Percentiles rank a stretch among this genome's conserved stretches.
These are phyloP conservation scores for Melolontha melolontha DNA, from an alignment of 2,888 invertebrate species.

Conservation along the genomic window DNA sequence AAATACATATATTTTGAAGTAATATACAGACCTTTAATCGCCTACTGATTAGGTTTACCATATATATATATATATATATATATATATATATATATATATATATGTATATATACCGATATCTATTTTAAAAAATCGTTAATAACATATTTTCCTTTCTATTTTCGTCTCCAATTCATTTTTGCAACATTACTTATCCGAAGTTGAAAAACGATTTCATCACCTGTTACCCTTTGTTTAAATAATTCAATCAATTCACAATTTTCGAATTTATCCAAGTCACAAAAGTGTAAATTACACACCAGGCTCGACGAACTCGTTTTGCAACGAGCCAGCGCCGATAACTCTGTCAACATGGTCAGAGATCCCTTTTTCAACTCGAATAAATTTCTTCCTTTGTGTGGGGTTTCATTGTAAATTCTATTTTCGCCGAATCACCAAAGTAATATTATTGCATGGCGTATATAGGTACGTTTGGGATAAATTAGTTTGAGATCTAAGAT, in stretches of 20 bases:
- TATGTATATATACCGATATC: too few relatives aligned
- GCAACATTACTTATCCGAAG: constrained; percentile 7
- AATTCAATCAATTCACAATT: constrained; percentile 33
- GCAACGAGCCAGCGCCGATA: constrained; percentile 23
- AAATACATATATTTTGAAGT: too few relatives aligned
- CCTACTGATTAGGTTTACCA: too few relatives aligned
- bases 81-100: too few relatives aligned
- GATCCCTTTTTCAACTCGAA: constrained; percentile 34
- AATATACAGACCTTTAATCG: too few relatives aligned
- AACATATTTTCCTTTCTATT: too few relatives aligned
- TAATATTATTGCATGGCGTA: constrained; percentile 1
- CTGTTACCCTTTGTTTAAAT: constrained; percentile 26
- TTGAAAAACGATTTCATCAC: neutral
- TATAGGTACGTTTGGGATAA: neutral
- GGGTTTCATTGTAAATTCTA: constrained; percentile 22
- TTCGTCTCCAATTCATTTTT: neutral
- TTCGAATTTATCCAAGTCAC: constrained; percentile 23
- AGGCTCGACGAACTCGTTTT: constrained; percentile 20
- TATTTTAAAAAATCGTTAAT: too few relatives aligned
- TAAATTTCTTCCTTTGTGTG: constrained; percentile 33
- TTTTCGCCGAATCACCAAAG: constrained; percentile 10
- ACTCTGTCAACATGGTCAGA: constrained; percentile 32
- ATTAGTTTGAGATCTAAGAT: too few relatives aligned
- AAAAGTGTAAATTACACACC: constrained; percentile 27
- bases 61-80: too few relatives aligned